These are phyloP conservation scores for Ciconia nigra DNA, from an alignment of 2,797 vertebrate species.

Conservation along the genomic window DNA sequence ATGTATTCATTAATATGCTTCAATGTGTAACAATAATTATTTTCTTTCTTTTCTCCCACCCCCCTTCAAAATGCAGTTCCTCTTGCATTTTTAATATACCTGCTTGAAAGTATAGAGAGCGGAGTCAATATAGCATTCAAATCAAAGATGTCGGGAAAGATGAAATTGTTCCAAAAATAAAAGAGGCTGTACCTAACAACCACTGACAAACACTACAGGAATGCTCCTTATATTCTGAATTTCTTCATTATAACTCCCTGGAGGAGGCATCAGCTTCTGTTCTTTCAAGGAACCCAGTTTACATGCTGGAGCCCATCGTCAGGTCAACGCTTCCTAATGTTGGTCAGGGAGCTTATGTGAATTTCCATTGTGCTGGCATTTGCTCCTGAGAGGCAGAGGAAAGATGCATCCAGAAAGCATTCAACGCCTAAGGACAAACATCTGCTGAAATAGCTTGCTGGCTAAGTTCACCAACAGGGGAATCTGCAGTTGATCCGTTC, in stretches of 20 bases:
- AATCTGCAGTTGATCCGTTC: conserved; percentile 57
- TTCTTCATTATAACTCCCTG: conserved; percentile 40
- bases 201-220: conserved; percentile 22
- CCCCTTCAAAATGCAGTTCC: conserved; percentile 35
- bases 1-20: conserved; percentile 79
- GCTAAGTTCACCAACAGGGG: conserved; percentile 57
- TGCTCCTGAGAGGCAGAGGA: conserved; percentile 26
- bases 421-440: conserved; percentile 46
- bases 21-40: conserved; percentile 76
- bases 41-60: conserved; percentile 41
- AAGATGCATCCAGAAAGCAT: conserved; percentile 31
- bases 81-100: conserved; percentile 71
- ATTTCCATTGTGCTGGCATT: conserved; percentile 18
- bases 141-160: conserved; percentile 12
- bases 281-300: not conserved
- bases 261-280: conserved; percentile 4
- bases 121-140: conserved; percentile 33
- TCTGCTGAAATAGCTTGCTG: conserved; percentile 37
- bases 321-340: conserved; percentile 23
- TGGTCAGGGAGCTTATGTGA: not conserved
- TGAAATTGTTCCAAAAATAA: not conserved
- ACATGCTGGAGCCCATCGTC: not conserved
- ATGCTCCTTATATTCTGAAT: not conserved
- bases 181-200: not conserved
- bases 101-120: conserved; percentile 49